These are phyloP conservation scores for Myiozetetes cayanensis DNA, from an alignment of 2,113 vertebrate species.

Conservation along the genomic window DNA sequence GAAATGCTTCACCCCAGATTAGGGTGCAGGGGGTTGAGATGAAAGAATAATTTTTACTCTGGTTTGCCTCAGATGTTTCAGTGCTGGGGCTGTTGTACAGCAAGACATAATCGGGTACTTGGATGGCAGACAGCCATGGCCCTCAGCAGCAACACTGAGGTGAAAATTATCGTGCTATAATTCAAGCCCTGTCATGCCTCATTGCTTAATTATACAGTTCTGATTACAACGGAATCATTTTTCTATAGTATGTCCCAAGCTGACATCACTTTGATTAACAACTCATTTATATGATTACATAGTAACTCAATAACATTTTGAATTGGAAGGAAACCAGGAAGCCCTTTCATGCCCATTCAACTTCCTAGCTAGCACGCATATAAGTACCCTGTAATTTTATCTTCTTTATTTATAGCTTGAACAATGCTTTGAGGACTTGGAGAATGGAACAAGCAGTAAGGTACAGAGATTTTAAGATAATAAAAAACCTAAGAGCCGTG, in stretches of 20 bases:
- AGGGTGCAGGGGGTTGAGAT: neutral
- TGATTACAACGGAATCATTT: slow-evolving; percentile 66
- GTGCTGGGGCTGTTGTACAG: neutral
- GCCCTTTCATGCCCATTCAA: slow-evolving; percentile 62
- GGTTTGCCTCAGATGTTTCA: slow-evolving; percentile 38
- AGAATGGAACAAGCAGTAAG: slow-evolving; percentile 32
- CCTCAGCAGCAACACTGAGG: slow-evolving; percentile 43
- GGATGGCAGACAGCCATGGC: slow-evolving; percentile 45
- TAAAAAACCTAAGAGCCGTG: neutral
- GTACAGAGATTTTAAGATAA: slow-evolving; percentile 23
- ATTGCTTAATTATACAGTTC: slow-evolving; percentile 63
- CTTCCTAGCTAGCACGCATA: slow-evolving; percentile 8
- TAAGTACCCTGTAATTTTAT: slow-evolving; percentile 52
- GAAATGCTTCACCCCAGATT: slow-evolving; percentile 5
- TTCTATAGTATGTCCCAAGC: slow-evolving; percentile 64
- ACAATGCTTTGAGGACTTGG: slow-evolving; percentile 52
- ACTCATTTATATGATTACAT: slow-evolving; percentile 69
- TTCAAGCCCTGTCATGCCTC: slow-evolving; percentile 66
- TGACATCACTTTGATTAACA: slow-evolving; percentile 71
- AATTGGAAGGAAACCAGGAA: slow-evolving; percentile 64
- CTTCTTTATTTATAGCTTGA: slow-evolving; percentile 54
- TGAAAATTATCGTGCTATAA: slow-evolving; percentile 56
- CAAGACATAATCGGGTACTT: neutral
- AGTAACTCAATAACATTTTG: slow-evolving; percentile 68
- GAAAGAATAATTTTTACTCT: slow-evolving; percentile 20